These are phyloP conservation scores for Neotoma lepida DNA, from an alignment of 2,113 vertebrate genomes.

Conservation along the genomic window DNA sequence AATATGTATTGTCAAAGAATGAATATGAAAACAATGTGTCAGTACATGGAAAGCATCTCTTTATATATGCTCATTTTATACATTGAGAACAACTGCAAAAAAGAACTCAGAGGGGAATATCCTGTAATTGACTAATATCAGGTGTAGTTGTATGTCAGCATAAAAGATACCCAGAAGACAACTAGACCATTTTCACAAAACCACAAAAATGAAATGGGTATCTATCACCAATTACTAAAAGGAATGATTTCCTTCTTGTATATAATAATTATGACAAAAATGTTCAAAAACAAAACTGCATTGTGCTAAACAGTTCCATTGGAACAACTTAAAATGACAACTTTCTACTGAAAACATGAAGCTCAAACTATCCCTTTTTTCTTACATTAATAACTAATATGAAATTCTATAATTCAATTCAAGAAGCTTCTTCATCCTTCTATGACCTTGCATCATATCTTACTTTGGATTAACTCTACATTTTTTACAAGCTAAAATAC, in stretches of 20 bases:
- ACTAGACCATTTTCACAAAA: neutral
- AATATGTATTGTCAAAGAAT: slow-evolving; percentile 2
- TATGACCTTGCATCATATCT: neutral
- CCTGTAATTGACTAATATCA: slow-evolving; percentile 41
- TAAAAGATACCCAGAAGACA: slow-evolving; percentile 43
- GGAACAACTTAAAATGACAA: slow-evolving; percentile 34
- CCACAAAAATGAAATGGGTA: slow-evolving; percentile 49
- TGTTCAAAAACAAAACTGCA: slow-evolving; percentile 10
- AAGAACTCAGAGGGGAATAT: slow-evolving; percentile 41
- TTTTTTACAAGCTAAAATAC: slow-evolving; percentile 47
- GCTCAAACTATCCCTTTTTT: slow-evolving; percentile 17
- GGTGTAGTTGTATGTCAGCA: neutral
- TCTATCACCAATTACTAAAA: neutral
- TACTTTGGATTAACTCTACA: neutral
- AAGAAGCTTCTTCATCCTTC: neutral
- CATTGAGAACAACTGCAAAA: slow-evolving; percentile 21
- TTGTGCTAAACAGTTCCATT: neutral
- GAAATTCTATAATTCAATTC: slow-evolving; percentile 19
- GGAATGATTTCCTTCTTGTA: slow-evolving; percentile 31
- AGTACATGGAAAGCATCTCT: neutral
- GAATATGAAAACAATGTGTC: slow-evolving; percentile 49
- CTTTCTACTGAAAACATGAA: slow-evolving; percentile 13
- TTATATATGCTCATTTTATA: neutral
- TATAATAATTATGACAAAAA: slow-evolving; percentile 41
- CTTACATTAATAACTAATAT: slow-evolving; percentile 3